Percentiles rank a stretch among this genome's conserved stretches.
These are phyloP conservation scores for Nymphicus hollandicus DNA, from an alignment of 2,113 vertebrate species.

Conservation along the genomic window DNA sequence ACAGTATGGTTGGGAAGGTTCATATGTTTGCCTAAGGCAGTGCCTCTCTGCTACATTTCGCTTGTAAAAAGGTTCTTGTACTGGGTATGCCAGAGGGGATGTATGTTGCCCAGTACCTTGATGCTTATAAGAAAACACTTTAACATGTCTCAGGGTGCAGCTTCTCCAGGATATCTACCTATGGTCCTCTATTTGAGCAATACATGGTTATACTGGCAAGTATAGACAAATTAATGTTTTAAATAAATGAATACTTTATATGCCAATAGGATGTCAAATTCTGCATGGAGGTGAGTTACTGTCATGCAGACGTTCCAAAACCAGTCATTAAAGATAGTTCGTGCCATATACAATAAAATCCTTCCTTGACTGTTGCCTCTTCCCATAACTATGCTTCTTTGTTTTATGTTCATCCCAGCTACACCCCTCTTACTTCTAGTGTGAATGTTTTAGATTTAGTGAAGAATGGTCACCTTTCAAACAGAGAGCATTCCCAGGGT, in stretches of 20 bases:
- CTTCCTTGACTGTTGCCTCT: background rate
- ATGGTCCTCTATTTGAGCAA: background rate
- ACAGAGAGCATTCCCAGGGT: background rate
- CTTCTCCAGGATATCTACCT: background rate
- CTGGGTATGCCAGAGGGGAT: background rate
- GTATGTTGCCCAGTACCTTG: background rate
- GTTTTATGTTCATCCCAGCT: background rate
- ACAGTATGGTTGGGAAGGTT: background rate
- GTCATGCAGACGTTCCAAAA: accelerated
- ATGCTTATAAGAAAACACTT: background rate
- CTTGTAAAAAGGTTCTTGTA: background rate
- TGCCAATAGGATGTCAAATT: background rate
- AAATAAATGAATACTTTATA: background rate
- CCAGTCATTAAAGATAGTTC: background rate
- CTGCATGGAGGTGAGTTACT: background rate
- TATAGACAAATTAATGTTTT: background rate
- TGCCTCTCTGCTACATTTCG: background rate
- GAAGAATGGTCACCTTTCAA: background rate
- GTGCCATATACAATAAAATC: background rate
- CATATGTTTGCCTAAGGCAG: background rate
- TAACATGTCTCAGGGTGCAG: background rate
- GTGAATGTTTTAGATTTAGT: background rate
- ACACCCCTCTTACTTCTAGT: background rate
- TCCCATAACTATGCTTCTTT: background rate
- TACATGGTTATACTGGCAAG: background rate